phyloP scores from a whole-genome alignment of 2,113 vertebrate genomes.

The Cyphomyrus discorhynchus region DNA sequence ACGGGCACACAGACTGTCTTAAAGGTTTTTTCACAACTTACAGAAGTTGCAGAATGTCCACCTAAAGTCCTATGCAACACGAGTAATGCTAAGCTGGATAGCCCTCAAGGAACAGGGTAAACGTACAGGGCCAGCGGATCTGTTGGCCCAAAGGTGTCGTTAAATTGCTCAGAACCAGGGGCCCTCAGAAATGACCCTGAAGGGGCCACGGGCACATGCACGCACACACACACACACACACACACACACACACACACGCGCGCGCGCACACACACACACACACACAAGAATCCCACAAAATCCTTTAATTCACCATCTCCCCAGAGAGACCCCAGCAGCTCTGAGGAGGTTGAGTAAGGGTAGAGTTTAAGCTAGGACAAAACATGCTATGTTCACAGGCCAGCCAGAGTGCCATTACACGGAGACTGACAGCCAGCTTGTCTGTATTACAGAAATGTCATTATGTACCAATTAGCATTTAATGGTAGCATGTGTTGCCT shows the following conservation, averaged over 20 bases:
- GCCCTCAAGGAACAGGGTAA: background rate
- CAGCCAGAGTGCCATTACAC: background rate
- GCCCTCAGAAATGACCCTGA: background rate
- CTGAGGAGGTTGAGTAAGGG: background rate
- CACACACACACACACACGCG: background rate
- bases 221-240: background rate
- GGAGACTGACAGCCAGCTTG: background rate
- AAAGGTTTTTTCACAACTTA: background rate
- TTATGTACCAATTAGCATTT: constrained; percentile 24
- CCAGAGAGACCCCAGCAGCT: background rate
- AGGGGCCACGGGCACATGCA: background rate
- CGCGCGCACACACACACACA: background rate
- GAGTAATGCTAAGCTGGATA: background rate
- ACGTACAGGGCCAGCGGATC: background rate
- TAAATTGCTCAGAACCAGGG: background rate
- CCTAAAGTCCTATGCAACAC: background rate
- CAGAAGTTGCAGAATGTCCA: background rate
- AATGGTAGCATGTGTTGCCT: constrained; percentile 41
- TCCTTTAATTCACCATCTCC: background rate
- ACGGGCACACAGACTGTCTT: background rate
- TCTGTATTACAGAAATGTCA: background rate
- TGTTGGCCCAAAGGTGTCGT: background rate
- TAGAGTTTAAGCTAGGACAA: background rate
- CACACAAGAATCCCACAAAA: background rate
- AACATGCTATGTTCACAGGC: background rate